phyloP scores from a whole-genome alignment of 2,113 vertebrate genomes.

The Columbina picui region DNA sequence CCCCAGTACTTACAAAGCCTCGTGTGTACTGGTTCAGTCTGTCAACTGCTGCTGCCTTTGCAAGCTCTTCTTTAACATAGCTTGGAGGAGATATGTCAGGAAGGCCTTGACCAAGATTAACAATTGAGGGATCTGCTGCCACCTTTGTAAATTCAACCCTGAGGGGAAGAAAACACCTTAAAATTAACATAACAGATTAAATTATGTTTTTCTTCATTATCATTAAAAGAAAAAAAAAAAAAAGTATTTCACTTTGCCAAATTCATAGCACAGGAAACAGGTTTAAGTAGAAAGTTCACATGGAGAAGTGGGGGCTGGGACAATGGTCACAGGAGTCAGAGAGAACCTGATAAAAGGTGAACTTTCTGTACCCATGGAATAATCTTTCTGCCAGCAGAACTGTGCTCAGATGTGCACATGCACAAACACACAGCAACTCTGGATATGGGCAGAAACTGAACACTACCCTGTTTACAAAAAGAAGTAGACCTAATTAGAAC shows the following conservation, averaged over 20 bases:
- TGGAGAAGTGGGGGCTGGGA: neutral
- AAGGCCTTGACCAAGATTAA: constrained; percentile 92
- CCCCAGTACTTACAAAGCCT: constrained; percentile 87
- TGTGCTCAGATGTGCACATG: neutral
- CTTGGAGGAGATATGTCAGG: constrained; percentile 91
- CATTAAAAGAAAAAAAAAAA: neutral
- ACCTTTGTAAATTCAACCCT: constrained; percentile 92
- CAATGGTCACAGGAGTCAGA: neutral
- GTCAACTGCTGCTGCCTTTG: constrained; percentile 81
- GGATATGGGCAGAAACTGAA: neutral
- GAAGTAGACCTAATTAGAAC: neutral
- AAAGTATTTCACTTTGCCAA: neutral
- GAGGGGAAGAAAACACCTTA: neutral
- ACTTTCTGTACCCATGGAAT: neutral
- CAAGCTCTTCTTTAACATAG: constrained; percentile 88
- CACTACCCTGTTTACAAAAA: neutral
- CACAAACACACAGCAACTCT: neutral
- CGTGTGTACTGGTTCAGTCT: constrained; percentile 93
- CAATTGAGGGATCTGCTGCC: constrained; percentile 88
- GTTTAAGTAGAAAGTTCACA: neutral
- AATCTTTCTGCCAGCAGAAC: neutral
- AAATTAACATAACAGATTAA: neutral
- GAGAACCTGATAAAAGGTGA: neutral
- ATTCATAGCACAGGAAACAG: neutral
- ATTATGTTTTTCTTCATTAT: neutral